phyloP scores from a whole-genome alignment of 2,113 vertebrate species.

The Rhabdomys dilectus region DNA sequence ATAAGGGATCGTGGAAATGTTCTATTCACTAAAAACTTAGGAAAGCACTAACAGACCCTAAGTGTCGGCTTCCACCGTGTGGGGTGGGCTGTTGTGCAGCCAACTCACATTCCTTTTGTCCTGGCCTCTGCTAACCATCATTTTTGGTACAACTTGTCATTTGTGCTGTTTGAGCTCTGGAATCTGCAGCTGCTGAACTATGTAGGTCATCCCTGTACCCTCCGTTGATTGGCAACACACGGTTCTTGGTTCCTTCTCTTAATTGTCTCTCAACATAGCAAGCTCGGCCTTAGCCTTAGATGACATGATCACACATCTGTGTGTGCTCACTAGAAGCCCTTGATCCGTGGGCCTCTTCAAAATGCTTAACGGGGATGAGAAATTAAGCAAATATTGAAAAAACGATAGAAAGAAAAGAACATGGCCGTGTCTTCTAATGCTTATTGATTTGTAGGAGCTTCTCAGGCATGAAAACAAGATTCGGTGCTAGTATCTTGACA shows the following conservation, averaged over 20 bases:
- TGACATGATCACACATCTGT: neutral
- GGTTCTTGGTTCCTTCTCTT: neutral
- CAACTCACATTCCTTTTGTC: neutral
- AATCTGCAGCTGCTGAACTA: neutral
- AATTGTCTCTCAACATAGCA: neutral
- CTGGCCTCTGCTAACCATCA: neutral
- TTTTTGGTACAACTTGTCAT: neutral
- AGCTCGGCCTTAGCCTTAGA: accelerated
- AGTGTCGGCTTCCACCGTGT: too few relatives aligned
- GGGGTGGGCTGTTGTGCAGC: neutral
- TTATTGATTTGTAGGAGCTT: slow-evolving; percentile 70
- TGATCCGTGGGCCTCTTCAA: neutral
- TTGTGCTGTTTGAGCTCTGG: neutral
- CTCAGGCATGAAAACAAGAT: slow-evolving; percentile 60
- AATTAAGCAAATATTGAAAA: slow-evolving; percentile 73
- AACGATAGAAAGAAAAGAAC: slow-evolving; percentile 58
- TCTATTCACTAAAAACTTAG: neutral
- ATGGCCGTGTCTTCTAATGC: slow-evolving; percentile 52
- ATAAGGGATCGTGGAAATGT: neutral
- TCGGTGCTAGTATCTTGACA: slow-evolving; percentile 47
- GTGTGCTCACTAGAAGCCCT: neutral
- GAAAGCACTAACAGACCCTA: neutral
- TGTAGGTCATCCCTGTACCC: neutral
- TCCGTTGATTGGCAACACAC: neutral
- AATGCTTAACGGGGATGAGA: neutral